These are phyloP conservation scores for Taenaris catops DNA, from an alignment of 2,888 invertebrate genomes.

Conservation along the genomic window DNA sequence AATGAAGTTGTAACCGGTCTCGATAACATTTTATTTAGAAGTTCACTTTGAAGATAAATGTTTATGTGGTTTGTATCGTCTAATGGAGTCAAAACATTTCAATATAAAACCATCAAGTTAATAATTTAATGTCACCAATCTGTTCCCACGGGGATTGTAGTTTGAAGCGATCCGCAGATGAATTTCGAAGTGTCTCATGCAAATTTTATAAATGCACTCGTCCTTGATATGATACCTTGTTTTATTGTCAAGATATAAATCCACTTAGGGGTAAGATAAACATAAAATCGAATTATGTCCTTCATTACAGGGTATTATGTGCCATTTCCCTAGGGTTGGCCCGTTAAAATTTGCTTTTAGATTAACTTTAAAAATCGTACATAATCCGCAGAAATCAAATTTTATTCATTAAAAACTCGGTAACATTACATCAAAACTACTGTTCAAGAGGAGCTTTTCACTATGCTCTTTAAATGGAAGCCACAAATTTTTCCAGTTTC, in stretches of 20 bases:
- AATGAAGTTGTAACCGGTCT: no score
- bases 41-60: no score
- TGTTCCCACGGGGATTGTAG: slow-evolving; percentile 17
- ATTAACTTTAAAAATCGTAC: no score
- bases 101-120: slow-evolving; percentile 6
- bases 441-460: no score
- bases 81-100: slow-evolving; percentile 3
- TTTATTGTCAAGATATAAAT: slow-evolving; percentile 57
- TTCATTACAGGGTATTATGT: slow-evolving; percentile 45
- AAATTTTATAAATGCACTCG: slow-evolving; percentile 36
- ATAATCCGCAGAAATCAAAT: no score
- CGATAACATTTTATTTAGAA: no score
- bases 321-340: slow-evolving; percentile 2
- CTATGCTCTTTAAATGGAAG: no score
- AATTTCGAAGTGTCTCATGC: slow-evolving; percentile 27
- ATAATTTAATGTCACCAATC: slow-evolving; percentile 14
- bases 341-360: no score
- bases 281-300: slow-evolving; percentile 62
- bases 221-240: slow-evolving; percentile 41
- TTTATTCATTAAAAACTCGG: no score
- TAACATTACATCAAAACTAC: no score
- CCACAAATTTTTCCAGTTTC: no score
- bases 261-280: slow-evolving; percentile 62
- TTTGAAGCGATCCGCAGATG: slow-evolving; percentile 18
- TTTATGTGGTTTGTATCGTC: no score